Conservation (phyloP, 2,888 invertebrate genomes). For the Erannis defoliaria region DNA sequence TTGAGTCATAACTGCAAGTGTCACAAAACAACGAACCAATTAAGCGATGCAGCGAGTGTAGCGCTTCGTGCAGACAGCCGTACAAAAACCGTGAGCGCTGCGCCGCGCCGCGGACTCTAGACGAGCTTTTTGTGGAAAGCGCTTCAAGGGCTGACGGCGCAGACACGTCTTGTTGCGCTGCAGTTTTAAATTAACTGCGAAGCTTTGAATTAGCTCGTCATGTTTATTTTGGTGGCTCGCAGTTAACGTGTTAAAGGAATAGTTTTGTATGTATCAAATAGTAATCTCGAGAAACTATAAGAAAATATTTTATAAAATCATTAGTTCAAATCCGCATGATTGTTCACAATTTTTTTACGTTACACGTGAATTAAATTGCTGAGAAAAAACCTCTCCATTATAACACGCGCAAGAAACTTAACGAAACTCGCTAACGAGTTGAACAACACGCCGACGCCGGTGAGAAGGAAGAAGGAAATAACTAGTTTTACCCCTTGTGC, state of each 20-base stretch:
- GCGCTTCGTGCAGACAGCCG: slow-evolving; percentile 12
- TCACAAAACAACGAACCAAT: slow-evolving; percentile 32
- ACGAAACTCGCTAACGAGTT: slow-evolving; percentile 13
- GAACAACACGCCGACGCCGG: slow-evolving; percentile 1
- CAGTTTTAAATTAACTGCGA: no score
- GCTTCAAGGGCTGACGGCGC: slow-evolving; percentile 30
- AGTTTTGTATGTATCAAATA: no score
- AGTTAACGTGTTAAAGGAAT: slow-evolving; percentile 10
- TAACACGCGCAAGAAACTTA: neutral
- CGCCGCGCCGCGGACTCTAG: slow-evolving; percentile 5
- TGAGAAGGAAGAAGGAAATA: slow-evolving; percentile 3
- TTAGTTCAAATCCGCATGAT: no score
- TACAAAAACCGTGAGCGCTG: no score
- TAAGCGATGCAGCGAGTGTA: no score
- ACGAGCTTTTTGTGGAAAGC: slow-evolving; percentile 32
- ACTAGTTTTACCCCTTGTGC: neutral
- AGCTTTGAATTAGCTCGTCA: slow-evolving; percentile 20
- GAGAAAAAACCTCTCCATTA: neutral
- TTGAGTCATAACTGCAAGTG: slow-evolving; percentile 34
- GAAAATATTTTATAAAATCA: no score
- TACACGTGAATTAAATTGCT: neutral
- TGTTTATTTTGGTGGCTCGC: slow-evolving; percentile 9
- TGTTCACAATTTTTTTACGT: no score
- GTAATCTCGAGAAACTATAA: no score
- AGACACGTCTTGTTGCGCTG: slow-evolving; percentile 11